phyloP scores from a whole-genome alignment of 2,113 vertebrate species.

The Siniperca knerii region DNA sequence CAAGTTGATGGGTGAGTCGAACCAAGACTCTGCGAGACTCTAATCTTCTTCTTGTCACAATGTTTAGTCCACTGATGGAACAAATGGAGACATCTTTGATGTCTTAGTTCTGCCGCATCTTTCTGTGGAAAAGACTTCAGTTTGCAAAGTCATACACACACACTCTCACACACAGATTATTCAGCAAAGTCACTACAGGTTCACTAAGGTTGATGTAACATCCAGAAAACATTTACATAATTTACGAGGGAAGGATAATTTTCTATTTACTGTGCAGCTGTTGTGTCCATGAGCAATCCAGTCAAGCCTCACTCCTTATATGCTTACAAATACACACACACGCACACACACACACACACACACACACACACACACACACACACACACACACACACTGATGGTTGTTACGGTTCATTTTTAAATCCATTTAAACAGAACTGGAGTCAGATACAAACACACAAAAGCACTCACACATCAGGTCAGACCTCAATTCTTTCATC shows the following conservation, averaged over 20 bases:
- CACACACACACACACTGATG: constrained; percentile 2
- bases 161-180: neutral
- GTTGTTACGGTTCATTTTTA: constrained; percentile 14
- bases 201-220: neutral
- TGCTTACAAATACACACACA: constrained; percentile 14
- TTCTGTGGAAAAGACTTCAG: constrained; percentile 22
- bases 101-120: constrained; percentile 29
- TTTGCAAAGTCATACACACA: neutral
- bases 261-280: constrained; percentile 19
- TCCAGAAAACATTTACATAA: constrained; percentile 4
- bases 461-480: constrained; percentile 25
- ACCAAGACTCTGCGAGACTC: neutral
- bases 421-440: constrained; percentile 47
- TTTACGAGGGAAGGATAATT: neutral
- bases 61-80: neutral
- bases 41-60: constrained; percentile 9
- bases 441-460: constrained; percentile 27
- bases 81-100: constrained; percentile 22
- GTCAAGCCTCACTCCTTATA: constrained; percentile 29
- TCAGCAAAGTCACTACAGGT: constrained; percentile 20
- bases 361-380: constrained; percentile 16
- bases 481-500: constrained; percentile 31
- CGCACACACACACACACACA: neutral
- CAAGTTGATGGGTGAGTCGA: neutral
- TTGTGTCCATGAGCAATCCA: constrained; percentile 18